phyloP scores from a whole-genome alignment of 2,797 vertebrate species.

The Eptatretus atami region DNA sequence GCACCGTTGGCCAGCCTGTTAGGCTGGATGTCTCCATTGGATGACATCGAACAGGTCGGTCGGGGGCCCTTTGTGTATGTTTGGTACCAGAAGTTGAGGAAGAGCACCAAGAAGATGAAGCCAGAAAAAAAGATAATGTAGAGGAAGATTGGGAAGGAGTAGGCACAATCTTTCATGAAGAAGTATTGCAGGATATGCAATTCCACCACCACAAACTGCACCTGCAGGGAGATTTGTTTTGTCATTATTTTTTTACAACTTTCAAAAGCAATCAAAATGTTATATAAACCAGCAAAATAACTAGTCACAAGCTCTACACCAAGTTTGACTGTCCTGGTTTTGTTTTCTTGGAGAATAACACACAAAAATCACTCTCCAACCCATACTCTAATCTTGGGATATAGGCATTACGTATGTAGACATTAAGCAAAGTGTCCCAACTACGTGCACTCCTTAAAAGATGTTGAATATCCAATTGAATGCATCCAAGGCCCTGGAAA shows the following conservation, averaged over 20 bases:
- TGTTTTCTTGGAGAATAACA: too few species aligned
- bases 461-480: too few species aligned
- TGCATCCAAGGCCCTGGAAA: too few species aligned
- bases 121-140: slow-evolving; percentile 52
- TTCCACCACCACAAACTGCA: slow-evolving; percentile 49
- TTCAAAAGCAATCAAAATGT: background rate
- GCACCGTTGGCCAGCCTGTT: background rate
- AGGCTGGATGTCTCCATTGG: background rate
- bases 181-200: slow-evolving; percentile 56
- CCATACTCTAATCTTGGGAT: too few species aligned
- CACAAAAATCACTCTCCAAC: too few species aligned
- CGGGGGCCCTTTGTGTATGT: slow-evolving; percentile 80
- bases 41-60: slow-evolving; percentile 27
- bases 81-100: slow-evolving; percentile 82
- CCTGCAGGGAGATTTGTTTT: slow-evolving; percentile 15
- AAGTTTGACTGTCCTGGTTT: too few species aligned
- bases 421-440: too few species aligned
- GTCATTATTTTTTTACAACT: slow-evolving; percentile 7
- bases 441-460: too few species aligned
- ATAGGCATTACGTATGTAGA: too few species aligned
- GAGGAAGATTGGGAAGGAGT: slow-evolving; percentile 53
- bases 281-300: background rate
- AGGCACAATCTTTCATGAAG: slow-evolving; percentile 45
- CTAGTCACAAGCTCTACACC: too few species aligned
- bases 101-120: slow-evolving; percentile 45